Evolutionary conservation across 2,113 vertebrate species (phyloP).

Genomic region (Sterrhoptilus dennistouni): DNA sequence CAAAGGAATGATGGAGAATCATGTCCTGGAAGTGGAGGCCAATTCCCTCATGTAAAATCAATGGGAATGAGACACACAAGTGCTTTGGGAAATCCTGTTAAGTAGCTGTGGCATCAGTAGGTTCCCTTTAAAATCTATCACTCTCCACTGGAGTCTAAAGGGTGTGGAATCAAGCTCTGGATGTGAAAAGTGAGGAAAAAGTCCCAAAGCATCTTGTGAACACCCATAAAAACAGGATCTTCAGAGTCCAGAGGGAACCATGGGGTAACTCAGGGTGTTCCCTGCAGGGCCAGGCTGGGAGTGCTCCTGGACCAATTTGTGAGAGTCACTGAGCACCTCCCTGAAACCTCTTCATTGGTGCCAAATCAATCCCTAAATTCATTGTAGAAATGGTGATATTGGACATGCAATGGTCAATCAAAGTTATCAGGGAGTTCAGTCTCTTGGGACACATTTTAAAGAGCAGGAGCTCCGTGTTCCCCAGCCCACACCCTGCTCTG

Average conservation of each 20-base stretch:
- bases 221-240: neutral
- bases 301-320: fast-evolving
- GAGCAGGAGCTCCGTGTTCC: neutral
- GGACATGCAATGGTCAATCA: neutral
- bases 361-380: neutral
- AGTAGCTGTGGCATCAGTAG: neutral
- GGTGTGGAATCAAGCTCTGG: neutral
- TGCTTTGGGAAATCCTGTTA: neutral
- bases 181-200: neutral
- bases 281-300: fast-evolving
- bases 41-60: neutral
- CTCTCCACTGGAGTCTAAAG: neutral
- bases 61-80: neutral
- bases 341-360: neutral
- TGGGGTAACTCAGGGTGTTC: neutral
- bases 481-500: neutral
- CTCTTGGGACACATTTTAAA: conserved; percentile 47
- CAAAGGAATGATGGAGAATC: neutral
- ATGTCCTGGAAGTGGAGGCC: neutral
- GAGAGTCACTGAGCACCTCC: neutral
- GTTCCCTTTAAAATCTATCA: neutral
- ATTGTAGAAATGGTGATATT: neutral
- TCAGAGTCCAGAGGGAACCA: neutral
- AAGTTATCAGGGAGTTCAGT: neutral
- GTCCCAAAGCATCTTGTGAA: neutral